Evolutionary conservation across 64 coral and sea anemone species (phyloP).

Genomic region (Acropora tenuis): DNA sequence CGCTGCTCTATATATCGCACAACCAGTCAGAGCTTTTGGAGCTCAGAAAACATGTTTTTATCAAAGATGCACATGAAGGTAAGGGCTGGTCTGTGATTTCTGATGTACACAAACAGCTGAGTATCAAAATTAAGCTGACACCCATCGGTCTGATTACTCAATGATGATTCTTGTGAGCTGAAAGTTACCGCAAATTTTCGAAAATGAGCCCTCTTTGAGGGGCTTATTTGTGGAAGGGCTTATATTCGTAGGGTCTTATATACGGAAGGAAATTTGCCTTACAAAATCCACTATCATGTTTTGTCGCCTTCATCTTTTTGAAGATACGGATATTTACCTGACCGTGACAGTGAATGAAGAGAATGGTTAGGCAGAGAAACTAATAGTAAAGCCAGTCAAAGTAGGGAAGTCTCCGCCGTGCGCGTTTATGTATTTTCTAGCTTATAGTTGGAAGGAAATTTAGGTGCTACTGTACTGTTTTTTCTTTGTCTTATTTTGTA

Average conservation of each 20-base stretch:
- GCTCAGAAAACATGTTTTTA: conserved; percentile 89
- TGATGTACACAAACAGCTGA: neutral
- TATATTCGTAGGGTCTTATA: too few relatives aligned
- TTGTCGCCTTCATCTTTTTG: conserved; percentile 90
- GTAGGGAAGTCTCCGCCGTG: conserved; percentile 71
- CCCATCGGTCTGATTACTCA: too few relatives aligned
- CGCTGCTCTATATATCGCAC: conserved; percentile 93
- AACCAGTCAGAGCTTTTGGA: conserved; percentile 84
- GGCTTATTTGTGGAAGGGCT: too few relatives aligned
- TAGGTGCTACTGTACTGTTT: too few relatives aligned
- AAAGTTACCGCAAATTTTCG: too few relatives aligned
- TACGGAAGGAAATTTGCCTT: too few relatives aligned
- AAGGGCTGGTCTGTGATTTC: neutral
- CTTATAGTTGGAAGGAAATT: too few relatives aligned
- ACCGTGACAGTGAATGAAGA: conserved; percentile 81
- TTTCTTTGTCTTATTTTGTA: too few relatives aligned
- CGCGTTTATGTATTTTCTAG: conserved; percentile 21
- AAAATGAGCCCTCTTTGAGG: too few relatives aligned
- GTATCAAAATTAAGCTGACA: neutral
- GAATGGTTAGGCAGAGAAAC: conserved; percentile 83
- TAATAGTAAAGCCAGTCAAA: conserved; percentile 69
- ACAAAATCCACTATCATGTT: conserved; percentile 64
- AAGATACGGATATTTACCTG: conserved; percentile 77
- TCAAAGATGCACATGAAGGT: conserved; percentile 93
- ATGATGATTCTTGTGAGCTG: too few relatives aligned